Percentiles rank a stretch among this genome's conserved stretches.
Conservation (phyloP, 2,113 vertebrate species). For the Elachura formosa region DNA sequence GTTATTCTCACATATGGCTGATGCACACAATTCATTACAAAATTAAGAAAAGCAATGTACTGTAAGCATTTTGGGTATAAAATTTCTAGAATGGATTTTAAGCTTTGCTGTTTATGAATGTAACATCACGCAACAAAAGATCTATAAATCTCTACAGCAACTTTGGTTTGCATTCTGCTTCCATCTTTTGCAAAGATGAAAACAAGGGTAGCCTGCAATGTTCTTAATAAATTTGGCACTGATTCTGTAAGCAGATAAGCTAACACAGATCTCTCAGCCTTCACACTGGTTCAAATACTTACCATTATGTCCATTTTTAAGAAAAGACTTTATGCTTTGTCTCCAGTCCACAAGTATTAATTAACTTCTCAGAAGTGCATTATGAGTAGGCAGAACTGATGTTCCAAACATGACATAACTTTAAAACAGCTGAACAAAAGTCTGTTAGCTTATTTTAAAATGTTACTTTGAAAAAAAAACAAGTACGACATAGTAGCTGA, state of each 20-base stretch:
- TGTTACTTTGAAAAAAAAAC: neutral
- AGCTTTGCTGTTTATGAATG: neutral
- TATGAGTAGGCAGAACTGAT: neutral
- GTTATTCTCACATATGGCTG: neutral
- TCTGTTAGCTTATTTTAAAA: neutral
- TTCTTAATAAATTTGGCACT: neutral
- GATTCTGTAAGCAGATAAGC: neutral
- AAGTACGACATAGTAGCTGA: fast-evolving
- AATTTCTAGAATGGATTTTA: neutral
- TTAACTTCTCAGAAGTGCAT: neutral
- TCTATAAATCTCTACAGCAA: neutral
- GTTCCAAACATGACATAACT: neutral
- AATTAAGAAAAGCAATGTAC: neutral
- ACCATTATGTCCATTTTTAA: neutral
- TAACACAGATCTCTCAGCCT: neutral
- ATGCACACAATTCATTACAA: neutral
- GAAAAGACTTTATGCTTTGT: neutral
- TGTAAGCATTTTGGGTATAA: neutral
- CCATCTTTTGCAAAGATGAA: neutral
- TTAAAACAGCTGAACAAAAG: neutral
- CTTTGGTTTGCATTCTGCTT: neutral
- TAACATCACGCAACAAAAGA: neutral
- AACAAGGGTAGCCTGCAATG: neutral
- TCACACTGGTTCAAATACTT: neutral
- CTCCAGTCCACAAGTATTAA: neutral